Evolutionary conservation across 2,113 vertebrate species (phyloP).

Genomic region (Eulacestoma nigropectus): DNA sequence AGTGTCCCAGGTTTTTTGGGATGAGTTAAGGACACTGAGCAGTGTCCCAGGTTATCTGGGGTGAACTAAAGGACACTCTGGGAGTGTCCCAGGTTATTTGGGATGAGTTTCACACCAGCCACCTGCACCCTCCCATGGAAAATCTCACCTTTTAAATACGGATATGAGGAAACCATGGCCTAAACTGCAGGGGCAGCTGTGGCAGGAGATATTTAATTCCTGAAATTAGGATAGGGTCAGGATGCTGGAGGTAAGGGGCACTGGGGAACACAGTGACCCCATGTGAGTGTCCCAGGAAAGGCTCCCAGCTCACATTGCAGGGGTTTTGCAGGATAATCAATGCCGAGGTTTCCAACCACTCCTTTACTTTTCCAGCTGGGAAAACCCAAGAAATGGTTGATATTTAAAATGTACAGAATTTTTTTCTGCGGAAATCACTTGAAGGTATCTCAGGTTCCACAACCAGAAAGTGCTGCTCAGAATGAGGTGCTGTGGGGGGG

Average conservation of each 20-base stretch:
- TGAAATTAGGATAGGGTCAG: neutral
- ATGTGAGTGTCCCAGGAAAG: neutral
- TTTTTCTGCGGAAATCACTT: neutral
- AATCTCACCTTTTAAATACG: neutral
- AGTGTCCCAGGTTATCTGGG: neutral
- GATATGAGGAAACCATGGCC: neutral
- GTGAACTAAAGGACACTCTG: neutral
- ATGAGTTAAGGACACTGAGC: neutral
- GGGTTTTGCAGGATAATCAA: neutral
- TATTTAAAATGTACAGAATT: neutral
- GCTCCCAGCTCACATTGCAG: neutral
- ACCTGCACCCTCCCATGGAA: neutral
- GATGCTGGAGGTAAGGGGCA: accelerated
- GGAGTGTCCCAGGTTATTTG: neutral
- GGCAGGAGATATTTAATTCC: neutral
- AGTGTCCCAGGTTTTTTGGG: neutral
- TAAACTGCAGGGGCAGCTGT: neutral
- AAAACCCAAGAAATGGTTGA: neutral
- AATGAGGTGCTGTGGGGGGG: neutral
- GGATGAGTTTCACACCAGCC: neutral
- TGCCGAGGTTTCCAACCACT: neutral
- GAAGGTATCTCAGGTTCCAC: neutral
- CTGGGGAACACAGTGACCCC: neutral
- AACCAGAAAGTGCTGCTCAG: neutral
- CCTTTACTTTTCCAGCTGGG: neutral